Conservation (phyloP, 2,113 vertebrate genomes). For the Tetrax tetrax region DNA sequence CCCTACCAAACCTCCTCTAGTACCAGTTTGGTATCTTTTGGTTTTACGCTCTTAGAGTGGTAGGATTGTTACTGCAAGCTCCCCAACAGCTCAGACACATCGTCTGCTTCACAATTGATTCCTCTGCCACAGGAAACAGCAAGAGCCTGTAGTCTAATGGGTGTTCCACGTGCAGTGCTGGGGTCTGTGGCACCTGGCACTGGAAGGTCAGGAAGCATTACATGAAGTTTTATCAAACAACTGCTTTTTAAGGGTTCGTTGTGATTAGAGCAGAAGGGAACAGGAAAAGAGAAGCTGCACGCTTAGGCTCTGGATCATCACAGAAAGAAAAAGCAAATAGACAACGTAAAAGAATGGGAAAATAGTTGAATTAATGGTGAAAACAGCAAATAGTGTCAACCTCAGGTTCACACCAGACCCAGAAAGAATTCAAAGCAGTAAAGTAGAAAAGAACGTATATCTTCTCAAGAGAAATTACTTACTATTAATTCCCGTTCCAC, state of each 20-base stretch:
- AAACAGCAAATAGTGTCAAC: neutral
- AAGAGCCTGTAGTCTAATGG: neutral
- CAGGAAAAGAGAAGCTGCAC: neutral
- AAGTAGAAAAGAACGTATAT: neutral
- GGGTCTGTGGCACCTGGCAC: constrained; percentile 19
- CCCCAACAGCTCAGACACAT: neutral
- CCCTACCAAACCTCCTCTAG: neutral
- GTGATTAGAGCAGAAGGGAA: neutral
- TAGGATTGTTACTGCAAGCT: neutral
- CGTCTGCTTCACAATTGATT: neutral
- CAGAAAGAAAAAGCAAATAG: neutral
- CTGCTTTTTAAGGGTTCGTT: neutral
- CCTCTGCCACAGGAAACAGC: neutral
- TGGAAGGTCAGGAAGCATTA: constrained; percentile 18
- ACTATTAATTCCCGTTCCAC: neutral
- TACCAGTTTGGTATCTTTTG: neutral
- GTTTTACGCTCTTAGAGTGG: neutral
- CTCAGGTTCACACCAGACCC: neutral
- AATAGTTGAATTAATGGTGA: neutral
- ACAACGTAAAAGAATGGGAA: neutral
- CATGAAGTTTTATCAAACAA: neutral
- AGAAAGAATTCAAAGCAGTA: neutral
- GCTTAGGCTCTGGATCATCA: neutral
- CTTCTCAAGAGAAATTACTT: neutral
- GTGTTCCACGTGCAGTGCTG: neutral